phyloP scores from a whole-genome alignment of 2,113 vertebrate species.

The Gymnocephalus cernua region DNA sequence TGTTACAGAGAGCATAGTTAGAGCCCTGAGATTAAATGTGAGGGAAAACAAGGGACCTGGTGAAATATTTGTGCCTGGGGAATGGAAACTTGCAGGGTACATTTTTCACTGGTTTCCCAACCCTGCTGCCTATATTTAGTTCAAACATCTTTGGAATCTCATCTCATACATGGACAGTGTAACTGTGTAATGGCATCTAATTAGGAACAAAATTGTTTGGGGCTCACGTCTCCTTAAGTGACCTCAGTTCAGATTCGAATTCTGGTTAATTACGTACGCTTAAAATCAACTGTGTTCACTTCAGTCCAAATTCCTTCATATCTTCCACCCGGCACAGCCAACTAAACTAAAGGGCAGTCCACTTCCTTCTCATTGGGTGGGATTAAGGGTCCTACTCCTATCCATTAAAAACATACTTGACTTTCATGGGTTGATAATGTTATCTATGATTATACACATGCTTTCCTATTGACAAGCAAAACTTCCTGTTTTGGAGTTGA shows the following conservation, averaged over 20 bases:
- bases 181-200: slow-evolving; percentile 9
- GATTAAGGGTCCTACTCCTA: neutral
- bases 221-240: neutral
- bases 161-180: neutral
- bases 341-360: neutral
- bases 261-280: slow-evolving; percentile 10
- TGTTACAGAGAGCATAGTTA: slow-evolving; percentile 13
- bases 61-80: slow-evolving; percentile 23
- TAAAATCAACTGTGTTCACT: slow-evolving; percentile 28
- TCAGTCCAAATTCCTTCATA: slow-evolving; percentile 16
- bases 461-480: slow-evolving; percentile 55
- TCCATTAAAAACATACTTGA: slow-evolving; percentile 29
- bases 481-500: slow-evolving; percentile 56
- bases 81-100: slow-evolving; percentile 14
- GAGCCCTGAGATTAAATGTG: neutral
- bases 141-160: slow-evolving; percentile 33
- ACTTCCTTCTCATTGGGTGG: neutral
- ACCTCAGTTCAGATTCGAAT: slow-evolving; percentile 4
- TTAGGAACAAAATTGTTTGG: neutral
- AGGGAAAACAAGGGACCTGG: neutral
- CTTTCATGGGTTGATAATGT: slow-evolving; percentile 29
- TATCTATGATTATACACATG: slow-evolving; percentile 70
- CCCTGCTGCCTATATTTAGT: slow-evolving; percentile 18
- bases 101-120: slow-evolving; percentile 16
- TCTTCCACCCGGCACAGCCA: neutral